Evolutionary conservation across 2,888 invertebrate genomes (phyloP), one percentile per base, ranked within the genome.

Genomic region (Dendrolimus pini): DNA sequence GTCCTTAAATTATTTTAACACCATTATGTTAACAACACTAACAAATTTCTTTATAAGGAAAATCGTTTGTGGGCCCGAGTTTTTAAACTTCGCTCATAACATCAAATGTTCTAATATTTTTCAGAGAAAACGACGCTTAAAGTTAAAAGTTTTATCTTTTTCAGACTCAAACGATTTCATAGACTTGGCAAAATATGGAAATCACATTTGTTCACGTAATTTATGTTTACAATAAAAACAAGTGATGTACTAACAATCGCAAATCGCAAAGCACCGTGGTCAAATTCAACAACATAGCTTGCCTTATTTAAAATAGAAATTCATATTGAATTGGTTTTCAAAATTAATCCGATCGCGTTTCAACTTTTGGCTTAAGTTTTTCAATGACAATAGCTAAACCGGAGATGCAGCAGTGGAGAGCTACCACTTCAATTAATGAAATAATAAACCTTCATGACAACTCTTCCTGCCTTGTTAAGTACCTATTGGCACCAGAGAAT

Each of bases 1-100:
- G 70, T 71, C 72, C 76, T 80, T 85, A 84, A 84, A 86, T 88
- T 82, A 85, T 84, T 83, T 83, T 78, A 82, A 78, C 81, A 70
- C 78, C 78, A 75, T 82, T 81, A 79, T 78, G 78, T 78, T 82
- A 81, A 83, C 80, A 80, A 80, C 76, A 81, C 78, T 78, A 80
- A 81, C 80, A 79, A 82, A 82, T 83, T 80, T 78, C 78, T 80
- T 81, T 77, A 75, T 77, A 79, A 80, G 69, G 74, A 76, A 78
- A 80, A 78, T 74, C 78, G 74, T 72, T 77, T 64, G 69, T 60
- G 66, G 71, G 69, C 68, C 65, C 65, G 61, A 64, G 61, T 65
- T 60, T 63, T 53, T 62, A 56, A 81, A 82, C 76, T 83, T 82
- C 59, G 61, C 66, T 70, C 78, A 69, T 82, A 75, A 78, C 66